Percentiles rank a stretch among this genome's conserved stretches.
phyloP scores from a whole-genome alignment of 2,888 invertebrate genomes.

The Mythimna impura region DNA sequence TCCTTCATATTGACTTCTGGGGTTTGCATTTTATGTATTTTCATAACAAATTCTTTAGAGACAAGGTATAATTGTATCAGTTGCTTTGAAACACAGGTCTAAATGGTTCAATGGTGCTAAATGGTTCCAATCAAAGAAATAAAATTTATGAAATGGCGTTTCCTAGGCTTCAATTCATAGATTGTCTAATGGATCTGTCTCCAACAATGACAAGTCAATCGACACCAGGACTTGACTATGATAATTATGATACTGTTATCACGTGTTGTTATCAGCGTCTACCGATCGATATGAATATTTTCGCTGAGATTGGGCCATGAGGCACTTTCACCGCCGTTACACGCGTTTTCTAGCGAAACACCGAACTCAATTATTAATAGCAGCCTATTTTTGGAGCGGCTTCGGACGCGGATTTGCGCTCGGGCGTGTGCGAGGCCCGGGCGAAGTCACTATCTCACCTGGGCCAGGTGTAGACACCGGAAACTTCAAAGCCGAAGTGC shows the following conservation, averaged over 20 bases:
- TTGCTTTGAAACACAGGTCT: slow-evolving; percentile 45
- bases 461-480: slow-evolving; percentile 99
- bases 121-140: slow-evolving; percentile 55
- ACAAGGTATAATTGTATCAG: not conserved
- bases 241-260: slow-evolving; percentile 78
- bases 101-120: slow-evolving; percentile 49
- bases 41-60: slow-evolving; percentile 5
- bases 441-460: slow-evolving; percentile 94
- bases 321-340: slow-evolving; percentile 93
- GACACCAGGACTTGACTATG: slow-evolving; percentile 68
- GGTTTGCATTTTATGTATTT: slow-evolving; percentile 11
- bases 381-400: slow-evolving; percentile 90
- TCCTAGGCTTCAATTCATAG: slow-evolving; percentile 71
- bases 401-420: slow-evolving; percentile 89
- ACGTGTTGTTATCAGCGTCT: slow-evolving; percentile 81
- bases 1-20: slow-evolving; percentile 4
- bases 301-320: slow-evolving; percentile 85
- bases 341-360: slow-evolving; percentile 91
- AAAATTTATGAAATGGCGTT: slow-evolving; percentile 59
- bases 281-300: slow-evolving; percentile 88
- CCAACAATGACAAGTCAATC: slow-evolving; percentile 76
- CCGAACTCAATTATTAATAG: slow-evolving; percentile 91
- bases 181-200: slow-evolving; percentile 77
- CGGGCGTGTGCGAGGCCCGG: slow-evolving; percentile 90
- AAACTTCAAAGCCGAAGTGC: slow-evolving; percentile 99